Evolutionary conservation across 1,140 invertebrate genomes (phyloP).

Genomic region (Thrips palmi): DNA sequence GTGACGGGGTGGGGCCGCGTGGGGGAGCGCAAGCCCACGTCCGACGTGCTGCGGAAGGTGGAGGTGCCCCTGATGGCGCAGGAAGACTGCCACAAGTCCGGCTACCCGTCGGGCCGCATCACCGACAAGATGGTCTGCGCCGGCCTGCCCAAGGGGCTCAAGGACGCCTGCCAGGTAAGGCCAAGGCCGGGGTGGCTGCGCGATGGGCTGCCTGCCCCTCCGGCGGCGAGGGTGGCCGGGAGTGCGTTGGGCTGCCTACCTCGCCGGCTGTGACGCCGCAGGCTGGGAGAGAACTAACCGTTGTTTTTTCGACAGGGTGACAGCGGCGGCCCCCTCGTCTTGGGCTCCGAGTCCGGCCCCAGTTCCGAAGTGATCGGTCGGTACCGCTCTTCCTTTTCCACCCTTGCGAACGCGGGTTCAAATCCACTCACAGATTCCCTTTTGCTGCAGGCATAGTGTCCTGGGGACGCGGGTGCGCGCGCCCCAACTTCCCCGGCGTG

Average conservation of each 20-base stretch:
- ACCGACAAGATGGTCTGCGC: conserved; percentile 39
- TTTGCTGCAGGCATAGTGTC: conserved; percentile 50
- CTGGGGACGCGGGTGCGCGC: conserved; percentile 59
- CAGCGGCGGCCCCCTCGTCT: too few relatives aligned
- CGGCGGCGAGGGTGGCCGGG: neutral
- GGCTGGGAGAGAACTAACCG: too few relatives aligned
- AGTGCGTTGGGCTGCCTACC: too few relatives aligned
- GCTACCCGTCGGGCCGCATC: too few relatives aligned
- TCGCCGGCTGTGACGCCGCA: too few relatives aligned
- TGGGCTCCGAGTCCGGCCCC: too few relatives aligned
- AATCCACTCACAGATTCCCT: too few relatives aligned
- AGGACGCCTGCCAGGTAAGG: conserved; percentile 38
- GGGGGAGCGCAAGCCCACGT: conserved; percentile 37
- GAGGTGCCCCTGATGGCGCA: conserved; percentile 15
- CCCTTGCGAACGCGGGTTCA: too few relatives aligned
- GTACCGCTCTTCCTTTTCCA: too few relatives aligned
- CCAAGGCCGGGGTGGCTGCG: neutral
- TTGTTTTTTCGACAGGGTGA: too few relatives aligned
- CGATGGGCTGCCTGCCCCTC: neutral
- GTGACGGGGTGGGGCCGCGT: conserved; percentile 61
- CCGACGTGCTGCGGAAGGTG: conserved; percentile 36
- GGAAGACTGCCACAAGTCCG: conserved; percentile 1
- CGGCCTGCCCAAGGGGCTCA: conserved; percentile 30
- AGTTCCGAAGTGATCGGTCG: too few relatives aligned
- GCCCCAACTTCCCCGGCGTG: conserved; percentile 52